Evolutionary conservation across 2,113 vertebrate genomes (phyloP).

Genomic region (Limanda limanda): DNA sequence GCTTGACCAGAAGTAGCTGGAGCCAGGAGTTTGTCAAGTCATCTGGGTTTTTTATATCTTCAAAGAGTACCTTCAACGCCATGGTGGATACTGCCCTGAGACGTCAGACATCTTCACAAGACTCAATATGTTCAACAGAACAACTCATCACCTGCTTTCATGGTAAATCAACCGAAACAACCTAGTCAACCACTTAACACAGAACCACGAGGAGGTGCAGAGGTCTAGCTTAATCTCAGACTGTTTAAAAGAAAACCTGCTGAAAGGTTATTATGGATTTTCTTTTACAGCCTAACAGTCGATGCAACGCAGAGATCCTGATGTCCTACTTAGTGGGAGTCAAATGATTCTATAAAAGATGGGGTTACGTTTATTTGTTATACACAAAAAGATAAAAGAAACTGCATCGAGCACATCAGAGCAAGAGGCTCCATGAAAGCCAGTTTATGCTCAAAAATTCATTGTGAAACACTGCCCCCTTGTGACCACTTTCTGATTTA

Average conservation of each 20-base stretch:
- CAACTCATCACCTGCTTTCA: not conserved
- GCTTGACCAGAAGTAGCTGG: not conserved
- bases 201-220: not conserved
- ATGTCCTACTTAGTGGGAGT: slow-evolving; percentile 40
- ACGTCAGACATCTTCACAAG: not conserved
- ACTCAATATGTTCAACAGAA: not conserved
- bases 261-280: not conserved
- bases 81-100: not conserved
- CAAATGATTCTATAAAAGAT: slow-evolving; percentile 43
- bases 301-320: slow-evolving; percentile 33
- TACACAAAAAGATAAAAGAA: slow-evolving; percentile 29
- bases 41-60: not conserved
- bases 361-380: slow-evolving; percentile 51
- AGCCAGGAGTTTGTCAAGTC: not conserved
- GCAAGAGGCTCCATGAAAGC: slow-evolving; percentile 34
- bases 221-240: too few relatives aligned
- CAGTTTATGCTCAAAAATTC: slow-evolving; percentile 14
- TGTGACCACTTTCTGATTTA: slow-evolving; percentile 54
- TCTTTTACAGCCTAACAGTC: slow-evolving; percentile 13
- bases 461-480: slow-evolving; percentile 75
- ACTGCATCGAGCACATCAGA: slow-evolving; percentile 18
- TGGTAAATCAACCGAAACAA: not conserved
- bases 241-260: not conserved
- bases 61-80: not conserved
- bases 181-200: not conserved